These are phyloP conservation scores for Peromyscus polionotus DNA, from an alignment of 2,113 vertebrate genomes.

Conservation along the genomic window DNA sequence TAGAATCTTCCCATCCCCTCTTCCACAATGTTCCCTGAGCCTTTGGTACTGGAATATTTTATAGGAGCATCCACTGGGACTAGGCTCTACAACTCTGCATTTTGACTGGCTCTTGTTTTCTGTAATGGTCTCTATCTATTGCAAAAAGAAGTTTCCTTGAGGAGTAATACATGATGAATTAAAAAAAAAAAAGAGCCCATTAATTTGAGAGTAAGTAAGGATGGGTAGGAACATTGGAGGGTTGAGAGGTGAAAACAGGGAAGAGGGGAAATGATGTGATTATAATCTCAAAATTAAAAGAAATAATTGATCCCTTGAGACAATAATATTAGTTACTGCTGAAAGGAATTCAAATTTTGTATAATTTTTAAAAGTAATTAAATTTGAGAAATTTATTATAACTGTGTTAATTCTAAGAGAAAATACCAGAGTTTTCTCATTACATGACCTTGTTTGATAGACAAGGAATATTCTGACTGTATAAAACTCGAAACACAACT, in stretches of 20 bases:
- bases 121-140: neutral
- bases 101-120: neutral
- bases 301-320: neutral
- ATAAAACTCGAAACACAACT: neutral
- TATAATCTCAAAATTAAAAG: neutral
- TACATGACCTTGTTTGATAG: neutral
- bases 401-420: neutral
- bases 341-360: neutral
- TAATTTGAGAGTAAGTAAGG: neutral
- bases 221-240: neutral
- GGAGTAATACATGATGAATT: neutral
- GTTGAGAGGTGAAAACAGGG: neutral
- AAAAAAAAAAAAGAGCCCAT: neutral
- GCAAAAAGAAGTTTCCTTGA: neutral
- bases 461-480: neutral
- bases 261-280: neutral
- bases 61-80: neutral
- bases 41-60: too few species aligned
- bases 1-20: neutral
- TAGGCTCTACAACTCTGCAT: neutral
- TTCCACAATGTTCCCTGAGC: neutral
- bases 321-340: neutral
- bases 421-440: neutral
- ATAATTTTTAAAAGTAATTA: neutral
- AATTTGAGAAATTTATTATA: neutral